Evolutionary conservation across 1,140 invertebrate genomes (phyloP), one percentile per base, ranked within the genome.

Genomic region (Episyrphus balteatus): DNA sequence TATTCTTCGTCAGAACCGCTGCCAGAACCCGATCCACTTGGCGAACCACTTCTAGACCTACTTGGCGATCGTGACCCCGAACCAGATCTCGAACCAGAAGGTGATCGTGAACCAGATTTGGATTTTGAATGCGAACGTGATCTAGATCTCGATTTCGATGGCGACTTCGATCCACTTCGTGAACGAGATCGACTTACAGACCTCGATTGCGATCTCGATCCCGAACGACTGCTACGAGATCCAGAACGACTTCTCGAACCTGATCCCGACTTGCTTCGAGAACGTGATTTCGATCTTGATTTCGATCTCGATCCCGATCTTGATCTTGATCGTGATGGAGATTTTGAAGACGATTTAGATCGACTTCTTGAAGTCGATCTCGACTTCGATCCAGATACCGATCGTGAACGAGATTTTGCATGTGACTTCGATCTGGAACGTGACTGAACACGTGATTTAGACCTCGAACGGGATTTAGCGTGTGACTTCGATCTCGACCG

Each of bases 261-360:
- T n/a, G 69, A 71, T 30, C 53, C 59, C 21, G 21, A 26, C 21
- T 26, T 26, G 21, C 21, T 26, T 3, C 21, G 21, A 11, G 67
- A 70, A 32, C 55, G 52, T 7, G 65, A 69, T 10, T 51, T 53
- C n/a, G 62, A 58, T 44, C 58, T 58, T 8, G 62, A 69, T 31
- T 51, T 50, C 13, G 66, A 70, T 49, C 55, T 66, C 6, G 71
- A 73, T 41, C 57, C n/a, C n/a, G n/a, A n/a, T 31, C 51, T 50
- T n/a, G 66, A 70, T 49, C 55, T 66, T 8, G 71, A 73, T 41
- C 57, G 48, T 1, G 67, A 68, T 40, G 54, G 51, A 18, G 67
- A 58, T 34, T 55, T 45, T 9, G 59, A 69, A 5, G 44, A 42
- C 5, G 70, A 72, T 38, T 59, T 55, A 3, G 68, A 70, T 10